Evolutionary conservation across 2,113 vertebrate species (phyloP).

Genomic region (Charina bottae): DNA sequence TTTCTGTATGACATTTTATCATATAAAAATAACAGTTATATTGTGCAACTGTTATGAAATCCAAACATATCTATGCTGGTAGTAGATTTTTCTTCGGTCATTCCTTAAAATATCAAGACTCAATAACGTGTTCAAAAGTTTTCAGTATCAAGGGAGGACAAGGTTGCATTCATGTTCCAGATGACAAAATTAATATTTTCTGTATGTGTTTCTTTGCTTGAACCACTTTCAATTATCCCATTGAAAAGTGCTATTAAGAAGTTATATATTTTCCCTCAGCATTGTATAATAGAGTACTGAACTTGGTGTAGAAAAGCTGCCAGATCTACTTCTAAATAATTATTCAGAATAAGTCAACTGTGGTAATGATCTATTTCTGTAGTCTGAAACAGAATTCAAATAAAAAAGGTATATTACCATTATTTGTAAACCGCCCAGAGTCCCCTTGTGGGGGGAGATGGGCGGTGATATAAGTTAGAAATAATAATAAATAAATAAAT

Average conservation of each 20-base stretch:
- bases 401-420: not conserved
- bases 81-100: constrained; percentile 11
- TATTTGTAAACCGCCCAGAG: too few species aligned
- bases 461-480: too few species aligned
- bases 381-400: not conserved
- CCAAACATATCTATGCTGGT: not conserved
- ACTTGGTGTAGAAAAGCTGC: not conserved
- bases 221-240: not conserved
- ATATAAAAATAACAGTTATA: not conserved
- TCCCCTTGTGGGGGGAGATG: too few species aligned
- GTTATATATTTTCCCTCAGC: constrained; percentile 31
- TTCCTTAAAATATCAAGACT: rapidly evolving
- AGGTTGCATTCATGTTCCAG: constrained; percentile 3
- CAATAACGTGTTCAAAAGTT: not conserved
- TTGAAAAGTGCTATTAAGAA: constrained; percentile 24
- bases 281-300: constrained; percentile 28
- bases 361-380: not conserved
- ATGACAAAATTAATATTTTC: constrained; percentile 10
- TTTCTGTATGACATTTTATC: constrained; percentile 21
- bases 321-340: constrained; percentile 24
- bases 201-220: constrained; percentile 25
- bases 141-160: constrained; percentile 25
- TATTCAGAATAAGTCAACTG: constrained; percentile 13
- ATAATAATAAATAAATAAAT: too few species aligned
- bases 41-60: not conserved